Evolutionary conservation across 2,888 invertebrate species (phyloP).

Genomic region (Priocnemis perturbator): DNA sequence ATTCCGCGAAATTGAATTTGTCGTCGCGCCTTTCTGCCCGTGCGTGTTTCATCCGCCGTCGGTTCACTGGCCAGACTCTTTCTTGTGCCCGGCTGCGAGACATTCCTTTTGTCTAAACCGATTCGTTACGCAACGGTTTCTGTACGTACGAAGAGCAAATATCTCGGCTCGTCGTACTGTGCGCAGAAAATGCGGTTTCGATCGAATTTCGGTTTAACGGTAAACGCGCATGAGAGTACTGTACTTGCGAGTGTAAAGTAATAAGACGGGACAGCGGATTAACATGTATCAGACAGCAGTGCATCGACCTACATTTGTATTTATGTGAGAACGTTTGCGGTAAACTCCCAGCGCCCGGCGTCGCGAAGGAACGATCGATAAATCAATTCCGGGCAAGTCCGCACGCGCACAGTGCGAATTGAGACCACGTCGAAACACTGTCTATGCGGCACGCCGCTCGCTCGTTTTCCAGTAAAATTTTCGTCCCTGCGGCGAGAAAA

Average conservation of each 20-base stretch:
- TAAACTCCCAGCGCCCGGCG: slow-evolving; percentile 50
- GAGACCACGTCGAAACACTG: slow-evolving; percentile 31
- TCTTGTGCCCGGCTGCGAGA: neutral
- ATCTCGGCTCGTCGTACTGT: too few relatives aligned
- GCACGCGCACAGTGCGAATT: slow-evolving; percentile 55
- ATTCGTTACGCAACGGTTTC: too few relatives aligned
- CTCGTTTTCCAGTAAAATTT: slow-evolving; percentile 16
- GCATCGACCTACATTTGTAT: slow-evolving; percentile 55
- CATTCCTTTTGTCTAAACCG: too few relatives aligned
- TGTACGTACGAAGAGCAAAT: neutral
- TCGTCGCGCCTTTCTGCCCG: slow-evolving; percentile 63
- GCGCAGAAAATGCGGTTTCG: too few relatives aligned
- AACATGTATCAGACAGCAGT: slow-evolving; percentile 14
- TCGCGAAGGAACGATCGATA: slow-evolving; percentile 60
- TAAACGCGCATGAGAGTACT: too few relatives aligned
- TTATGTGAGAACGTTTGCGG: slow-evolving; percentile 54
- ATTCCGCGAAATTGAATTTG: slow-evolving; percentile 72
- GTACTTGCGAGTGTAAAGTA: too few relatives aligned
- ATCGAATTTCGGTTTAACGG: too few relatives aligned
- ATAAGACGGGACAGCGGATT: too few relatives aligned
- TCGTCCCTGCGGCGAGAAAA: too few relatives aligned
- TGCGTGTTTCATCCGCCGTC: slow-evolving; percentile 55
- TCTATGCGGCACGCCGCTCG: slow-evolving; percentile 25
- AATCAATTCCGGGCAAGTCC: slow-evolving; percentile 60
- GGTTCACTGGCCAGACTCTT: slow-evolving; percentile 11